Conservation (phyloP, 1,140 invertebrate genomes). For the Macrocentrus cingulum region DNA sequence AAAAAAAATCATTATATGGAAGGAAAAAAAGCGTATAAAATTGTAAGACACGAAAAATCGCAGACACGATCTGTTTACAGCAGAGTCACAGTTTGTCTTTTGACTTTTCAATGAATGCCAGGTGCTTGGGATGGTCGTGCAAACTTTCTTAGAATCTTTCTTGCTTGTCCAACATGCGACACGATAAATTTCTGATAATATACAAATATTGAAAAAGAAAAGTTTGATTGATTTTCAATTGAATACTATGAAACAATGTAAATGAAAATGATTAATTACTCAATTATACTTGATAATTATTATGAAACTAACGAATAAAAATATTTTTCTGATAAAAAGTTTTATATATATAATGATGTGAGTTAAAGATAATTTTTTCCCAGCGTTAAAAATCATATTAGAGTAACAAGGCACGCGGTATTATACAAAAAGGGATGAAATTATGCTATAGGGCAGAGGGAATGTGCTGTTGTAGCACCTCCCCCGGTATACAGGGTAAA, state of each 20-base stretch:
- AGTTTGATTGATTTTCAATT: background rate
- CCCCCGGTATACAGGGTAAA: conserved; percentile 37
- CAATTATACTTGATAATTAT: too few species aligned
- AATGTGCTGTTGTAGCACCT: conserved; percentile 10
- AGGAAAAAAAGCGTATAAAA: background rate
- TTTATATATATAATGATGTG: too few species aligned
- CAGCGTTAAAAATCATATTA: conserved; percentile 57
- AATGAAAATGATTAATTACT: too few species aligned
- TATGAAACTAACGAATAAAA: too few species aligned
- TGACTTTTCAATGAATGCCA: conserved; percentile 27
- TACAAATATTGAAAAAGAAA: conserved; percentile 21
- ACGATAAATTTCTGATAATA: conserved; percentile 22
- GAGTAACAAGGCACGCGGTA: conserved; percentile 43
- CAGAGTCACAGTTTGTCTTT: conserved; percentile 26
- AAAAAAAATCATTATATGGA: background rate
- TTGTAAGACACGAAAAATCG: conserved; percentile 21
- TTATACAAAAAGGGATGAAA: conserved; percentile 49
- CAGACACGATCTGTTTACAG: conserved; percentile 24
- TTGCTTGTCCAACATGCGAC: background rate
- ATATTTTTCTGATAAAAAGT: background rate
- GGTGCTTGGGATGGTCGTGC: conserved; percentile 22
- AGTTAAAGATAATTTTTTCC: conserved; percentile 53
- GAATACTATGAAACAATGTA: too few species aligned
- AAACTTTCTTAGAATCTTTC: conserved; percentile 2
- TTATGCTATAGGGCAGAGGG: conserved; percentile 21